Conservation (phyloP, 2,888 invertebrate genomes). For the Creontiades dilutus region DNA sequence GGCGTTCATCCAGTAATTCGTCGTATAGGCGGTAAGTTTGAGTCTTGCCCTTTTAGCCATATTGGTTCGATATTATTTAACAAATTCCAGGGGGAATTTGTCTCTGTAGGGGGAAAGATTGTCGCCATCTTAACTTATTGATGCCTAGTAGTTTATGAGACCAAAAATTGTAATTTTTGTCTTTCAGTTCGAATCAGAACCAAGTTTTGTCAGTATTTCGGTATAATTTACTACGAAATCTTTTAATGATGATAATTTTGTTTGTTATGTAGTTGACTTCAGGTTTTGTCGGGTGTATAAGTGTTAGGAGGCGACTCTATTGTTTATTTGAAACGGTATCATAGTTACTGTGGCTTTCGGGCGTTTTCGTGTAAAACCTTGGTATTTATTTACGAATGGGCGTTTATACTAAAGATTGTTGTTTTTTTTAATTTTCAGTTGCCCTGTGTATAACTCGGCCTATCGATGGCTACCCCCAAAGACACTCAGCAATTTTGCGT, state of each 20-base stretch:
- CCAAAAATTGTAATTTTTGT: background rate
- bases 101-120: conserved; percentile 73
- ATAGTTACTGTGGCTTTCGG: background rate
- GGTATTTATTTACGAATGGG: background rate
- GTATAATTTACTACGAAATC: background rate
- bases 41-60: conserved; percentile 48
- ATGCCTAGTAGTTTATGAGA: conserved; percentile 73
- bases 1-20: background rate
- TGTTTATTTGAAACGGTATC: conserved; percentile 41
- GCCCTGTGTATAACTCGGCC: conserved; percentile 57
- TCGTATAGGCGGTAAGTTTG: conserved; percentile 59
- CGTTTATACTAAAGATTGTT: background rate
- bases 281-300: background rate
- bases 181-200: background rate
- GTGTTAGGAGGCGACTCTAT: background rate
- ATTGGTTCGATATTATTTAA: conserved; percentile 71
- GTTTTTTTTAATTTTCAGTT: conserved; percentile 58
- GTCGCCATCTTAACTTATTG: conserved; percentile 75
- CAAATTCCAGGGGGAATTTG: conserved; percentile 75
- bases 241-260: conserved; percentile 15
- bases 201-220: background rate
- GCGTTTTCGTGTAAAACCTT: background rate
- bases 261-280: background rate
- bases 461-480: conserved; percentile 73
- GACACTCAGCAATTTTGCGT: conserved; percentile 78